Percentiles rank a stretch among this genome's conserved stretches.
Evolutionary conservation across 1,140 invertebrate genomes (phyloP).

Genomic region (Ooceraea biroi): DNA sequence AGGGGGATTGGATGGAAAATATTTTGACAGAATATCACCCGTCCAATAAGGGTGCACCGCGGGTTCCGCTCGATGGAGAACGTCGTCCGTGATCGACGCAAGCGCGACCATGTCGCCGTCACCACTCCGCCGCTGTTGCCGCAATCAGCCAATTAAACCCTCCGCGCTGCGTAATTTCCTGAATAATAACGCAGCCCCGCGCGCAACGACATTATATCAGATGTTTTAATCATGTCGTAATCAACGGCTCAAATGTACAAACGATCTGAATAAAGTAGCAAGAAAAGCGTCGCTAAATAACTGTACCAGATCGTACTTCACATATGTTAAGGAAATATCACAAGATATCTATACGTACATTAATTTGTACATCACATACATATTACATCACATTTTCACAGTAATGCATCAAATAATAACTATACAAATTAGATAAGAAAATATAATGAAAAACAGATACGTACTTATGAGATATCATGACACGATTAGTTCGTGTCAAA

Average conservation of each 20-base stretch:
- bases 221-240: slow-evolving; percentile 54
- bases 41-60: slow-evolving; percentile 13
- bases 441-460: neutral
- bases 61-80: slow-evolving; percentile 9
- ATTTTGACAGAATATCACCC: slow-evolving; percentile 55
- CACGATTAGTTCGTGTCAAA: neutral
- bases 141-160: slow-evolving; percentile 68
- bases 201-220: slow-evolving; percentile 29
- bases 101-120: neutral
- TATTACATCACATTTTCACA: no score
- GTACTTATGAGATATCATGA: neutral
- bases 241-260: slow-evolving; percentile 16
- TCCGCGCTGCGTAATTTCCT: slow-evolving; percentile 59
- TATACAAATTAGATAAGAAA: no score
- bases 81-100: slow-evolving; percentile 13
- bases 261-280: neutral
- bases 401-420: no score
- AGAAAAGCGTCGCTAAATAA: no score
- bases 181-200: slow-evolving; percentile 62
- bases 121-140: no score
- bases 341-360: no score
- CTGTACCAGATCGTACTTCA: no score
- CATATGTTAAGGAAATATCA: no score
- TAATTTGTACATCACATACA: no score
- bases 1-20: slow-evolving; percentile 46